Conservation (phyloP, 2,797 vertebrate genomes). For the Silurus aristotelis region DNA sequence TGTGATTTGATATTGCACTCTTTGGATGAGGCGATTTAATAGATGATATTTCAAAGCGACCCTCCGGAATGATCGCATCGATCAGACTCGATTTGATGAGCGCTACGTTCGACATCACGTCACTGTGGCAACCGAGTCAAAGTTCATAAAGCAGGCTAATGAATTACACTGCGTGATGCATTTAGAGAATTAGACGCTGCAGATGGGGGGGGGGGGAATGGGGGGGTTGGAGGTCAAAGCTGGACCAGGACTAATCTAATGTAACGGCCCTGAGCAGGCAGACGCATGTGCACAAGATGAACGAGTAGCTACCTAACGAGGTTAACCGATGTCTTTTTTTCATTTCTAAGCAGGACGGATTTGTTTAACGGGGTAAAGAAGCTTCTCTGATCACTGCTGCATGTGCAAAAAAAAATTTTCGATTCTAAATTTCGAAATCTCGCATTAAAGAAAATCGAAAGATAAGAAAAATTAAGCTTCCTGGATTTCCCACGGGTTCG, state of each 20-base stretch:
- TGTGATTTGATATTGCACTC: neutral
- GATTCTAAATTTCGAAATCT: neutral
- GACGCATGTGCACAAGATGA: neutral
- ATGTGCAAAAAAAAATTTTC: neutral
- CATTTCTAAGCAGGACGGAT: neutral
- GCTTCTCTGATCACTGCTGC: neutral
- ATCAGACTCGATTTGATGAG: neutral
- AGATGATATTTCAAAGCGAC: neutral
- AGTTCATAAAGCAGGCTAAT: constrained; percentile 15
- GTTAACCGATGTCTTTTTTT: neutral
- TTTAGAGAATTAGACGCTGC: constrained; percentile 38
- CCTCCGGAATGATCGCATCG: neutral
- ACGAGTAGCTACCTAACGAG: neutral
- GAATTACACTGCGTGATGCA: constrained; percentile 1
- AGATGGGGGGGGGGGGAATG: too few relatives aligned
- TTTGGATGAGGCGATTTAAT: neutral
- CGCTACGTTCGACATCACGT: neutral
- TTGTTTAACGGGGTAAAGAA: neutral
- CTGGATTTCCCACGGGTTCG: neutral
- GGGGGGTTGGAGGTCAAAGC: neutral
- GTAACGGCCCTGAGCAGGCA: neutral
- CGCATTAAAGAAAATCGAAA: neutral
- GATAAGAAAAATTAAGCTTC: neutral
- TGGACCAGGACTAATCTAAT: neutral
- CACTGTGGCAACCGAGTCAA: constrained; percentile 20